These are phyloP conservation scores for Cephalopachus bancanus DNA, from an alignment of 2,797 vertebrate genomes.

Conservation along the genomic window DNA sequence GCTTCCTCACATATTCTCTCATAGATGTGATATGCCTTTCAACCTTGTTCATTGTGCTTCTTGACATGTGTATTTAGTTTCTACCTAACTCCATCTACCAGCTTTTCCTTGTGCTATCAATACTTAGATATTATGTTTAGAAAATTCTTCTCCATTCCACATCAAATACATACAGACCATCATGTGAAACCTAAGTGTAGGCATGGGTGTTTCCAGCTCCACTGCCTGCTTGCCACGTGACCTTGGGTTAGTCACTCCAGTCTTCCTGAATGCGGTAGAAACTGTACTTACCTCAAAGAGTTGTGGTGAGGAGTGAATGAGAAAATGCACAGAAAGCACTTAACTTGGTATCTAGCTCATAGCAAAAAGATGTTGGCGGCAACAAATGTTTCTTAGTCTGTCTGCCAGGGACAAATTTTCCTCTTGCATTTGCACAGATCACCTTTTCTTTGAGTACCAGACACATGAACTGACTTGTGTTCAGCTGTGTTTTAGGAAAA, in stretches of 20 bases:
- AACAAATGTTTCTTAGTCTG: neutral
- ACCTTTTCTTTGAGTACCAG: neutral
- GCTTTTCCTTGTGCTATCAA: neutral
- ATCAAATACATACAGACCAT: fast-evolving
- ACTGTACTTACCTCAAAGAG: neutral
- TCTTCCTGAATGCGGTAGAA: neutral
- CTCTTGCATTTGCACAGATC: neutral
- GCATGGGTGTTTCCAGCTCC: neutral
- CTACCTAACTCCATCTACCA: neutral
- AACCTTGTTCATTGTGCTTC: neutral
- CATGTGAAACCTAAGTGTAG: fast-evolving
- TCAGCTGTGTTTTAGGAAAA: neutral
- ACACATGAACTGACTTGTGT: neutral
- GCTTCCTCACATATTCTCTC: neutral
- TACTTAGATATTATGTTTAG: fast-evolving
- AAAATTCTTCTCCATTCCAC: neutral
- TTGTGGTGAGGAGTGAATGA: too few relatives aligned
- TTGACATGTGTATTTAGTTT: neutral
- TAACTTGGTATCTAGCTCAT: neutral
- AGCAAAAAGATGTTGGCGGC: neutral
- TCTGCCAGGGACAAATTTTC: neutral
- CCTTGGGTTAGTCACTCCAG: neutral
- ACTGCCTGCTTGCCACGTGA: fast-evolving
- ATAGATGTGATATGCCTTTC: neutral
- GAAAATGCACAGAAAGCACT: neutral